Base-by-base conservation (phyloP, 1,140 invertebrate species). In the Drosophila kikkawai region DNA sequence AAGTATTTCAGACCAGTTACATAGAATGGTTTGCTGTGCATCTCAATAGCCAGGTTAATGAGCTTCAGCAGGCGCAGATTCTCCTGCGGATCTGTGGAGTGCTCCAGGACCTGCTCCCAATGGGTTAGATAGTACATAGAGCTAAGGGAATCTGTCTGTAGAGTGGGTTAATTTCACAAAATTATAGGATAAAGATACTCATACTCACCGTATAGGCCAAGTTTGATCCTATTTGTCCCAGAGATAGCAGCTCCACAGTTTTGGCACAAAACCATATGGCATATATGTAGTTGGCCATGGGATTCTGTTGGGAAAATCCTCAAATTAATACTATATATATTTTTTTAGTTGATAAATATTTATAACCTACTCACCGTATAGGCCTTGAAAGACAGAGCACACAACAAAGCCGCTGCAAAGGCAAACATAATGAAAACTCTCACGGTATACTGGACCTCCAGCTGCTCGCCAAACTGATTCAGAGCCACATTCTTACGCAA, bases 1-100 rank as follows among this genome's bases (percentile, higher is more conserved):
- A 92, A 92, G 45, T 91, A 92, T n/a, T 80, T 86, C 12, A 85
- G 44, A 6, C 91, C 91, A 4, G 76, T 88, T 22, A 92, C 59
- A 64, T 79, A 79, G 39, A 81, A 88, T 0, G 91, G 84, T 9
- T 80, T 91, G 41, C 70, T 75, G 39, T 91, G 91, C 44, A 92
- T 58, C 29, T 83, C 87, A 36, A 91, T 92, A 19, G 91, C 67
- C 39, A 91, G 9, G 0, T 73, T 70, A 7, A 92, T 69, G 3
- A 92, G 36, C 50, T 92, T 91, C 19, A 92, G 60, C 29, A 92
- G 22, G 1, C 80, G 71, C 47, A 82, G 53, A 61, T 88, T 92
- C 37, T 92, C 87, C 4, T 13, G 15, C 5, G 64, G 32, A 65
- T 91, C 69, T 9, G 60, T 73, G 13, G 91, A 92, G 37, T 86